Evolutionary conservation across 2,797 vertebrate species (phyloP).

Genomic region (Gymnothorax javanicus): DNA sequence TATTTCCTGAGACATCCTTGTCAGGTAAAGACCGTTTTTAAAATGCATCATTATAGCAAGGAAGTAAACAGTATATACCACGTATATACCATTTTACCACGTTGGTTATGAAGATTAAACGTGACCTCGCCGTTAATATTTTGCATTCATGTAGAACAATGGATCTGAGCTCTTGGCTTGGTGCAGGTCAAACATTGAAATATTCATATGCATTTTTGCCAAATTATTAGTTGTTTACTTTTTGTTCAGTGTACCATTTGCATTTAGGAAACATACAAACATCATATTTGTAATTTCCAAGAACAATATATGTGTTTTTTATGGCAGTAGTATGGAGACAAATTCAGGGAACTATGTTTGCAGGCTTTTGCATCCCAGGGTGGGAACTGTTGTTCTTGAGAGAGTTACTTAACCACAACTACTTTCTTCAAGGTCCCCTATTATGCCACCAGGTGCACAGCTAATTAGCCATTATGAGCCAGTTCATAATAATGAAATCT

Average conservation of each 20-base stretch:
- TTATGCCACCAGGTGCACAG: too few relatives aligned
- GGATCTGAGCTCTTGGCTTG: background rate
- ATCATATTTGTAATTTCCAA: background rate
- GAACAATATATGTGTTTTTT: background rate
- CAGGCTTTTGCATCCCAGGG: background rate
- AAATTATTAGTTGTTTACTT: background rate
- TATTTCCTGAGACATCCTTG: background rate
- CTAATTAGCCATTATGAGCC: too few relatives aligned
- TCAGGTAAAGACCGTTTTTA: background rate
- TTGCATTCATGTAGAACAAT: background rate
- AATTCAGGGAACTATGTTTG: background rate
- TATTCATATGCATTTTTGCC: background rate
- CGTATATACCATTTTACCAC: background rate
- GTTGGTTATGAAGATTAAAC: background rate
- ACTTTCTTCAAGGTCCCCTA: background rate
- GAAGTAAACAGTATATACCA: background rate
- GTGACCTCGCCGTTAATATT: background rate
- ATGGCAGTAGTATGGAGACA: background rate
- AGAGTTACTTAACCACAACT: background rate
- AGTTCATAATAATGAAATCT: too few relatives aligned
- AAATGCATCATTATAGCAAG: background rate
- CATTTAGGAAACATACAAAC: background rate
- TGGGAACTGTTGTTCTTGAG: background rate
- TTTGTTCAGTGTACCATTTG: conserved; percentile 6
- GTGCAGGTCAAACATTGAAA: background rate